A percentile compares a stretch with the other conserved stretches of the same genome.
These are phyloP conservation scores for Lomographa bimaculata DNA, from an alignment of 2,888 invertebrate species.

Conservation along the genomic window DNA sequence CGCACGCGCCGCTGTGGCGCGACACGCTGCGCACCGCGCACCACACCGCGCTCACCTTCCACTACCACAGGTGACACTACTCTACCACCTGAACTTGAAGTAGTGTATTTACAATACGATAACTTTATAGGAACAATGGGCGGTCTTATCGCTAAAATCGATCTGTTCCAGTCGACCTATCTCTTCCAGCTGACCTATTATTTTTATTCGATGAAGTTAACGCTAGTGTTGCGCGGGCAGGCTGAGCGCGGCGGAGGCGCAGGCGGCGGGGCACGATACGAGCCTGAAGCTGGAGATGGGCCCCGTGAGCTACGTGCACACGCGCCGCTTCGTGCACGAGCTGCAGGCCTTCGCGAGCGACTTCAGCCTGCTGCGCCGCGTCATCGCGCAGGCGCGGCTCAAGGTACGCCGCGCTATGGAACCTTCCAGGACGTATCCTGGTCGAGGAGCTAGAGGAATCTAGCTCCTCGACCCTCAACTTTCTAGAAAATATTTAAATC, in stretches of 20 bases:
- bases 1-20: slow-evolving; percentile 90
- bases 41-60: slow-evolving; percentile 91
- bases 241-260: slow-evolving; percentile 74
- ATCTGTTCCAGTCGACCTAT: too few species aligned
- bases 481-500: too few species aligned
- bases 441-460: too few species aligned
- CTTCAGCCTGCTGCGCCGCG: slow-evolving; percentile 92
- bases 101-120: too few species aligned
- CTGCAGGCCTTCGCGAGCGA: slow-evolving; percentile 93
- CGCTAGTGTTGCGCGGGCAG: slow-evolving; percentile 37
- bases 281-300: slow-evolving; percentile 92
- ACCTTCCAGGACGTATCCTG: too few species aligned
- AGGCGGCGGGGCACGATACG: slow-evolving; percentile 83
- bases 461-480: too few species aligned
- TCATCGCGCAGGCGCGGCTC: slow-evolving; percentile 87
- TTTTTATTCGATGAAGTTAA: too few species aligned
- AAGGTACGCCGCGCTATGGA: slow-evolving; percentile 57
- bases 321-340: slow-evolving; percentile 95
- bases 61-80: slow-evolving; percentile 77
- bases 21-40: slow-evolving; percentile 91
- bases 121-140: too few species aligned
- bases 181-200: too few species aligned
- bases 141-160: too few species aligned
- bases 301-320: slow-evolving; percentile 96
- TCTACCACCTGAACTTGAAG: neutral